Conservation (phyloP, 2,888 invertebrate genomes). For the Choreutis nemorana region DNA sequence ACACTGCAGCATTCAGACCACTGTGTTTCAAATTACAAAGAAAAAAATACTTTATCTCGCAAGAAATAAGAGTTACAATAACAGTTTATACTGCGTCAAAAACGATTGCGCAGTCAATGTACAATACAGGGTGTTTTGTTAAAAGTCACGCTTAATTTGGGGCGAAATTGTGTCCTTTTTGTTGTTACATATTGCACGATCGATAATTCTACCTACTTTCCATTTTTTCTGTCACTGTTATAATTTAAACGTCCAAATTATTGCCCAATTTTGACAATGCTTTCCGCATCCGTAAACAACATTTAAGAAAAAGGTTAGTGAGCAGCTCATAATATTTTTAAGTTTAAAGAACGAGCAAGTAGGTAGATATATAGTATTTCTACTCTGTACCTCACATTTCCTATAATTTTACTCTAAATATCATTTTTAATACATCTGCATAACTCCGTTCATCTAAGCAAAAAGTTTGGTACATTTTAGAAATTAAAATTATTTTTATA, state of each 20-base stretch:
- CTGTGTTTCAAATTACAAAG: conserved; percentile 27
- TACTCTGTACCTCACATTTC: too few relatives aligned
- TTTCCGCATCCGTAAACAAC: too few relatives aligned
- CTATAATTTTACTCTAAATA: too few relatives aligned
- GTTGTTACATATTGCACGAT: conserved; percentile 51
- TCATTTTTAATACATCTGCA: too few relatives aligned
- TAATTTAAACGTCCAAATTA: conserved; percentile 9
- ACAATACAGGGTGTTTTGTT: conserved; percentile 39
- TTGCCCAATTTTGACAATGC: conserved; percentile 9
- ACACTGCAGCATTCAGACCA: conserved; percentile 51
- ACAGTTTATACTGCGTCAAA: conserved; percentile 23
- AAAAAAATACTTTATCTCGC: conserved; percentile 15
- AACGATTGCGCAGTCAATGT: conserved; percentile 38
- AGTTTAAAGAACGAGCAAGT: too few relatives aligned
- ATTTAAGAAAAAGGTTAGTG: too few relatives aligned
- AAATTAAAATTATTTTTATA: too few relatives aligned
- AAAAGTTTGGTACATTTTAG: too few relatives aligned
- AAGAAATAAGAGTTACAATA: conserved; percentile 5
- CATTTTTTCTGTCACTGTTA: conserved; percentile 9
- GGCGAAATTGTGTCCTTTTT: conserved; percentile 60
- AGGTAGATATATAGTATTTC: too few relatives aligned
- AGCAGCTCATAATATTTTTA: too few relatives aligned
- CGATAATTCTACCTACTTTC: too few relatives aligned
- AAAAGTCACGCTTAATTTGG: conserved; percentile 61
- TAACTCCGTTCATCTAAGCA: too few relatives aligned